phyloP scores from a whole-genome alignment of 2,888 invertebrate genomes.

The Watsonalla cultraria region DNA sequence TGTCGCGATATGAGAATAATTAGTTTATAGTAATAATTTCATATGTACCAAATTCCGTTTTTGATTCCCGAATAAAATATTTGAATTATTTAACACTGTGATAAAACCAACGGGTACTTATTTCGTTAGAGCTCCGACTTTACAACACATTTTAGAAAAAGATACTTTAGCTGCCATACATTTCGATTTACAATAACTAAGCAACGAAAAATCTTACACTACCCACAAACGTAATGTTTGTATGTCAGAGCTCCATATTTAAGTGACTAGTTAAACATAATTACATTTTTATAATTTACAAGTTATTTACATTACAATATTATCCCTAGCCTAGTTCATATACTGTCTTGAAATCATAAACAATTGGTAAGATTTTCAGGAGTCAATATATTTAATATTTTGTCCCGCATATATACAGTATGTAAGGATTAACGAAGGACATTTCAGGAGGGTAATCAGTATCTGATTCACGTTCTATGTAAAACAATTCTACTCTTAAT shows the following conservation, averaged over 20 bases:
- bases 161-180: neutral
- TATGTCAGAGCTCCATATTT: neutral
- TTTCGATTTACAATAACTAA: neutral
- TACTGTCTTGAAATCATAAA: too few species aligned
- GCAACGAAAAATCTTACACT: too few species aligned
- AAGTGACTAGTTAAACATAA: conserved; percentile 28
- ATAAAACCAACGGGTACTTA: neutral
- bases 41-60: neutral
- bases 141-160: neutral
- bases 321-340: too few species aligned
- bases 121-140: neutral
- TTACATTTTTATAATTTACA: conserved; percentile 13
- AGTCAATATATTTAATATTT: too few species aligned
- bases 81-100: neutral
- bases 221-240: too few species aligned
- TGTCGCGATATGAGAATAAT: conserved; percentile 1
- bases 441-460: too few species aligned
- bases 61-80: neutral
- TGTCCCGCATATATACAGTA: too few species aligned
- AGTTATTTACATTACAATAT: neutral
- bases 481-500: too few species aligned
- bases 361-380: too few species aligned
- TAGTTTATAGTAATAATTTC: too few species aligned
- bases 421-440: too few species aligned
- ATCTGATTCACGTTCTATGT: too few species aligned